A percentile compares a stretch with the other conserved stretches of the same genome.
Evolutionary conservation across 2,888 invertebrate genomes (phyloP).

Genomic region (Eulithis prunata): DNA sequence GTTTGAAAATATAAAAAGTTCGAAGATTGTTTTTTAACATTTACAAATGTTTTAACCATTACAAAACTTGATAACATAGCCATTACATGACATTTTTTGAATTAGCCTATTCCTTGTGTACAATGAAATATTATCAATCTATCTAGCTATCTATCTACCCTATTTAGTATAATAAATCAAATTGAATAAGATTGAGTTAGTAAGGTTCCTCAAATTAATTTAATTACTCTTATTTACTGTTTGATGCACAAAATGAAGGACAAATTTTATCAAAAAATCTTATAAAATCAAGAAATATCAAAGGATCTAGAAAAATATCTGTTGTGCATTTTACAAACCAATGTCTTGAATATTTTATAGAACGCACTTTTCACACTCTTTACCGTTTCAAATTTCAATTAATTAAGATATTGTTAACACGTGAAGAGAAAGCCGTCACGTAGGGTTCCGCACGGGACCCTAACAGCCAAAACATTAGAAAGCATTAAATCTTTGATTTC

Average conservation of each 20-base stretch:
- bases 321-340: background rate
- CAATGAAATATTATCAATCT: too few species aligned
- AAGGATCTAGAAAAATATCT: too few species aligned
- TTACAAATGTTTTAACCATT: too few species aligned
- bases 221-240: too few species aligned
- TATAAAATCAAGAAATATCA: too few species aligned
- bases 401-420: slow-evolving; percentile 15
- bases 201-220: too few species aligned
- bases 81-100: too few species aligned
- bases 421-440: slow-evolving; percentile 26
- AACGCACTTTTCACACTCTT: slow-evolving; percentile 10
- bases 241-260: too few species aligned
- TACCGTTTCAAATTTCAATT: slow-evolving; percentile 19
- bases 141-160: background rate
- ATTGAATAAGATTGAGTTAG: too few species aligned
- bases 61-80: too few species aligned
- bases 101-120: too few species aligned
- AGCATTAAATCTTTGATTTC: slow-evolving; percentile 70
- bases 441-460: slow-evolving; percentile 39
- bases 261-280: too few species aligned
- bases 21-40: background rate
- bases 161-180: background rate
- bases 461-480: slow-evolving; percentile 58
- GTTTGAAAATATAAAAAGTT: slow-evolving; percentile 11
- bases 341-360: slow-evolving; percentile 6